A percentile compares a stretch with the other conserved stretches of the same genome.
Evolutionary conservation across 2,797 vertebrate species (phyloP).

Genomic region (Hippopotamyrus pictus): DNA sequence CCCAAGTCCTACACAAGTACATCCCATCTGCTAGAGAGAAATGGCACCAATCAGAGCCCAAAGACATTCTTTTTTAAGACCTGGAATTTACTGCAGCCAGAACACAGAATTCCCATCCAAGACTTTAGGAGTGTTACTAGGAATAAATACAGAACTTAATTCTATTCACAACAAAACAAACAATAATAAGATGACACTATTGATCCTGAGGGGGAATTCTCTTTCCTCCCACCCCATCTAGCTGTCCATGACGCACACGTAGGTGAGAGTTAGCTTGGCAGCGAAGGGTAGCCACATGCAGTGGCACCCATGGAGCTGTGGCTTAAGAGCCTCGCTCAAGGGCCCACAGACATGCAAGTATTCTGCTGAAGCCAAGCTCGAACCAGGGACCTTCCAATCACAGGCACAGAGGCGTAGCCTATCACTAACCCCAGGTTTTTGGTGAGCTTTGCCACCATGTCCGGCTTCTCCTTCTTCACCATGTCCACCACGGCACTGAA

Average conservation of each 20-base stretch:
- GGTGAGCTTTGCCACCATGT: slow-evolving; percentile 76
- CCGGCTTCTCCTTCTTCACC: slow-evolving; percentile 84
- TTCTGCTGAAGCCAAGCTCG: not conserved
- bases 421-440: slow-evolving; percentile 80
- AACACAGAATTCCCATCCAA: not conserved
- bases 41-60: not conserved
- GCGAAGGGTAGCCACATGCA: not conserved
- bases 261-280: not conserved
- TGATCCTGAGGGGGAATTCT: not conserved
- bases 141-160: not conserved
- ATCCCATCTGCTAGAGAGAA: not conserved
- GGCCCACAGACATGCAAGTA: not conserved
- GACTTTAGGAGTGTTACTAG: not conserved
- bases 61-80: not conserved
- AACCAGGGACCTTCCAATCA: not conserved
- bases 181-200: not conserved
- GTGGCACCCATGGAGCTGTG: not conserved
- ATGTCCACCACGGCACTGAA: slow-evolving; percentile 75
- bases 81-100: not conserved
- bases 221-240: not conserved
- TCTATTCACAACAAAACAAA: not conserved
- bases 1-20: not conserved
- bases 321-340: not conserved
- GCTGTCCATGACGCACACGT: not conserved
- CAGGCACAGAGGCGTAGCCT: not conserved